These are phyloP conservation scores for Elachura formosa DNA, from an alignment of 2,113 vertebrate species.

Conservation along the genomic window DNA sequence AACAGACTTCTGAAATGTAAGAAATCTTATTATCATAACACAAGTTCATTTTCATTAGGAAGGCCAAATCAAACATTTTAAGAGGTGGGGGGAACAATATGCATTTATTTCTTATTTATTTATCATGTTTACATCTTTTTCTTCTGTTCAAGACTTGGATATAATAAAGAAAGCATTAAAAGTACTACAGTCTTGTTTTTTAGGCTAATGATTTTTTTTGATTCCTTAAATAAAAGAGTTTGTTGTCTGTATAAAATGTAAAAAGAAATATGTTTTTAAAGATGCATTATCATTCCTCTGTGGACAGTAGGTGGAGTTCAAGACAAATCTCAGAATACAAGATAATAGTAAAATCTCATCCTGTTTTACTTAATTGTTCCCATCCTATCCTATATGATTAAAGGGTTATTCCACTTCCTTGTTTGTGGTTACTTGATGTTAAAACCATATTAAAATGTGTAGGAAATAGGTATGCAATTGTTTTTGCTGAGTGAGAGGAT, in stretches of 20 bases:
- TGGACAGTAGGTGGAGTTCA: slow-evolving; percentile 63
- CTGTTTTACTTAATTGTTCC: slow-evolving; percentile 61
- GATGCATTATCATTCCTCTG: slow-evolving; percentile 68
- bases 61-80: slow-evolving; percentile 60
- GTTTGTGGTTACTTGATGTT: slow-evolving; percentile 75
- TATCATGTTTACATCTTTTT: slow-evolving; percentile 80
- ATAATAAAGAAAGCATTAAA: slow-evolving; percentile 78
- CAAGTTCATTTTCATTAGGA: slow-evolving; percentile 45
- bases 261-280: slow-evolving; percentile 66
- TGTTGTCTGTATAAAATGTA: slow-evolving; percentile 73
- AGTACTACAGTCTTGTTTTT: slow-evolving; percentile 40
- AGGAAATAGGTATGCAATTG: slow-evolving; percentile 72
- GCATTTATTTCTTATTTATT: slow-evolving; percentile 81
- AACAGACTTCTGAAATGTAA: slow-evolving; percentile 38
- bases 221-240: slow-evolving; percentile 55
- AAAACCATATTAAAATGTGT: slow-evolving; percentile 66
- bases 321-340: slow-evolving; percentile 48
- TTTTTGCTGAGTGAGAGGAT: slow-evolving; percentile 68
- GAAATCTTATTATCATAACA: neutral
- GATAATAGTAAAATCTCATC: slow-evolving; percentile 53
- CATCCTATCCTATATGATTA: slow-evolving; percentile 68
- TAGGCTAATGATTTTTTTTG: slow-evolving; percentile 45
- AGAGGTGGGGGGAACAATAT: slow-evolving; percentile 61
- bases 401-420: slow-evolving; percentile 73
- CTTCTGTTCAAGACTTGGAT: slow-evolving; percentile 68